A percentile compares a stretch with the other conserved stretches of the same genome.
These are phyloP conservation scores for Lophura nycthemera DNA, from an alignment of 2,113 vertebrate genomes.

Conservation along the genomic window DNA sequence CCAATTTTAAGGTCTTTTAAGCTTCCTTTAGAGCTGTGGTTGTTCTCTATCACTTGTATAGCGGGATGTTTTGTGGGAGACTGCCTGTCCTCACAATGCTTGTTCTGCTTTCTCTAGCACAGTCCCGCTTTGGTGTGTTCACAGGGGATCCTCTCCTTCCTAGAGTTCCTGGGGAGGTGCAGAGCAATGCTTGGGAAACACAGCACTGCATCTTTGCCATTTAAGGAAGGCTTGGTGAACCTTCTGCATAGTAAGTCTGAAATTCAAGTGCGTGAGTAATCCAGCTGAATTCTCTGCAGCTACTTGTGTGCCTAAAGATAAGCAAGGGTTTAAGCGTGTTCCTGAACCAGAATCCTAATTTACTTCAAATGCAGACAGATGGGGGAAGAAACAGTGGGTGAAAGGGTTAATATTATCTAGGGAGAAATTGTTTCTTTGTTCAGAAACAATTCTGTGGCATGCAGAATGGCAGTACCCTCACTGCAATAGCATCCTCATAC, in stretches of 20 bases:
- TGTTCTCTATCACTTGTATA: not conserved
- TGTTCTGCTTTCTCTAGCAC: not conserved
- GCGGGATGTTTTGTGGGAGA: not conserved
- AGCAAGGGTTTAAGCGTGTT: not conserved
- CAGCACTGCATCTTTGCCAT: conserved; percentile 25
- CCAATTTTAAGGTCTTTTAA: not conserved
- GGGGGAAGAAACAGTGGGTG: not conserved
- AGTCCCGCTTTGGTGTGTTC: not conserved
- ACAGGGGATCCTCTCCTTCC: not conserved
- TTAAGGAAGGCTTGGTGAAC: conserved; percentile 55
- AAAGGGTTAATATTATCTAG: not conserved
- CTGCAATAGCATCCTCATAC: not conserved
- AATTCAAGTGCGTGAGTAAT: conserved; percentile 61
- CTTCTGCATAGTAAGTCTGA: conserved; percentile 22
- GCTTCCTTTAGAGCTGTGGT: not conserved
- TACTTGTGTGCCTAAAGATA: not conserved
- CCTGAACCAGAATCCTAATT: not conserved
- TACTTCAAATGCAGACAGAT: not conserved
- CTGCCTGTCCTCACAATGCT: not conserved
- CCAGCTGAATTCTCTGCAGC: conserved; percentile 10
- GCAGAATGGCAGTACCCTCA: not conserved
- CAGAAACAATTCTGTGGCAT: not conserved
- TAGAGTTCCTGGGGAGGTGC: not conserved
- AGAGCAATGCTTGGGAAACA: not conserved
- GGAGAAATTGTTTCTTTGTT: not conserved